phyloP scores from a whole-genome alignment of 2,797 vertebrate species.

The Remorina albescens region DNA sequence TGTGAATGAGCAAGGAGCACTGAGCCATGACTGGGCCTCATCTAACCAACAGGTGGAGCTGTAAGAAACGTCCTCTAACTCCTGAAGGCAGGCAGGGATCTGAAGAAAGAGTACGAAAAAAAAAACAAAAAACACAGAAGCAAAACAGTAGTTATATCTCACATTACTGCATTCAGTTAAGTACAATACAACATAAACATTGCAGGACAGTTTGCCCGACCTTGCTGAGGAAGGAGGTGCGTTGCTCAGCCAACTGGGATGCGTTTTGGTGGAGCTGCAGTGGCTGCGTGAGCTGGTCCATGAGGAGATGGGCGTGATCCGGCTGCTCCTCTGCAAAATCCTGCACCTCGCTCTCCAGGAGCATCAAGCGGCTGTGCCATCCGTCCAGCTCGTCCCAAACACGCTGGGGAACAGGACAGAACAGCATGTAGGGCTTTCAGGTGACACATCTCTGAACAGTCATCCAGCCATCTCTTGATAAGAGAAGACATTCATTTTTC shows the following conservation, averaged over 20 bases:
- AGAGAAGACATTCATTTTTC: too few species aligned
- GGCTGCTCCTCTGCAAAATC: conserved; percentile 91
- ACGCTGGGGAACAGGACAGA: conserved; percentile 74
- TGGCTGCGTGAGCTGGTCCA: conserved; percentile 91
- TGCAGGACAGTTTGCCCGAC: conserved; percentile 66
- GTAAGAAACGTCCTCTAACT: conserved; percentile 87
- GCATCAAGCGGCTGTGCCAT: conserved; percentile 90
- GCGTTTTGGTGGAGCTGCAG: conserved; percentile 91
- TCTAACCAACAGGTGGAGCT: conserved; percentile 88
- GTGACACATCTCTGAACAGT: neutral
- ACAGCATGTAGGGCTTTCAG: neutral
- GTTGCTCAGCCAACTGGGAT: conserved; percentile 88
- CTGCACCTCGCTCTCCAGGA: conserved; percentile 92
- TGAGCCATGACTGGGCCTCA: conserved; percentile 86
- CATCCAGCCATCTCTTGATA: too few species aligned
- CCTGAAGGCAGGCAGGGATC: conserved; percentile 90
- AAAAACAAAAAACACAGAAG: too few species aligned
- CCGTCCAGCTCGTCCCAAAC: conserved; percentile 93
- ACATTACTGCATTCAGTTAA: neutral
- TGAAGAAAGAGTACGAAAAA: conserved; percentile 74
- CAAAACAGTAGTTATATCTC: neutral
- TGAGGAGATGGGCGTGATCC: conserved; percentile 88
- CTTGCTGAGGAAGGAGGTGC: conserved; percentile 92
- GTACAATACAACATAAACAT: neutral
- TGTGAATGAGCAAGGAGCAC: conserved; percentile 76